A percentile compares a stretch with the other conserved stretches of the same genome.
Conservation (phyloP, 2,888 invertebrate species). For the Parascotia fuliginaria region DNA sequence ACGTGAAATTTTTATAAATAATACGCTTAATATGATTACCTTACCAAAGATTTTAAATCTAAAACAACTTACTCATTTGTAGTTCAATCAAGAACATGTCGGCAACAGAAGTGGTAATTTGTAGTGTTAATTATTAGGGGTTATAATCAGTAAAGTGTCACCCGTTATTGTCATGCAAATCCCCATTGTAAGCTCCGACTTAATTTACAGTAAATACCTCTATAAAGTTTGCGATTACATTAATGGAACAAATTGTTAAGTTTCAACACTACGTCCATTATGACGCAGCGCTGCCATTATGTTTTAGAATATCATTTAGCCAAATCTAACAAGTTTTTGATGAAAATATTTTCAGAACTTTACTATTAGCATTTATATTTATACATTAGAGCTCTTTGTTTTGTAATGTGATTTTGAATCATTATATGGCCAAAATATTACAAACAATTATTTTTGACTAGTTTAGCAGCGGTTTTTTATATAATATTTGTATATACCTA, state of each 20-base stretch:
- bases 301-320: conserved; percentile 35
- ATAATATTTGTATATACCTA: no score
- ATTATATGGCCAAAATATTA: no score
- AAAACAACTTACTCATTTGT: neutral
- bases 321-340: conserved; percentile 19
- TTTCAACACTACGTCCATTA: conserved; percentile 43
- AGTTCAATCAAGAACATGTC: conserved; percentile 22
- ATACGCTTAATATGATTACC: neutral
- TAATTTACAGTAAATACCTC: conserved; percentile 66
- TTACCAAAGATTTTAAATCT: neutral
- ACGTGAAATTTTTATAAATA: no score
- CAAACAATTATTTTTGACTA: no score
- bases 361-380: neutral
- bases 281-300: conserved; percentile 19
- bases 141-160: conserved; percentile 61
- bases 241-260: conserved; percentile 61
- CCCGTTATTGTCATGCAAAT: conserved; percentile 65
- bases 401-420: conserved; percentile 13
- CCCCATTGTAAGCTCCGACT: conserved; percentile 57
- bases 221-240: conserved; percentile 56
- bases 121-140: conserved; percentile 53
- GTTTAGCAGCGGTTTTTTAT: no score
- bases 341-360: conserved; percentile 9
- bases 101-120: conserved; percentile 46
- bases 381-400: neutral